Percentiles rank a stretch among this genome's conserved stretches.
phyloP scores from a whole-genome alignment of 2,113 vertebrate genomes.

The Hippocampus abdominalis region DNA sequence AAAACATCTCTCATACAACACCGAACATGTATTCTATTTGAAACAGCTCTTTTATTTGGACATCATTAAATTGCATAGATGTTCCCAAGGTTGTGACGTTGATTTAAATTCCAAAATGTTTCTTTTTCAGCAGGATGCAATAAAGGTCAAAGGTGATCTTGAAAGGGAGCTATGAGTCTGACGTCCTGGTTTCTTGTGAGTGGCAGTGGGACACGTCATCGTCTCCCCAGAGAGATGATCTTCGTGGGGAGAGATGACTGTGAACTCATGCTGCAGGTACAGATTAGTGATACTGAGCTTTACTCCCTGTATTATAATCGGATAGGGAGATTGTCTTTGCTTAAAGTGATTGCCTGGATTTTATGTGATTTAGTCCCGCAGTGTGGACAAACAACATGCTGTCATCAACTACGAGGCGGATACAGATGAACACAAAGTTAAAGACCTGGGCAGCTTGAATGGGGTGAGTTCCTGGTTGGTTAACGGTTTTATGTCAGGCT shows the following conservation, averaged over 20 bases:
- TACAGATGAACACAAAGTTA: conserved; percentile 89
- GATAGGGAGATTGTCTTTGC: conserved; percentile 21
- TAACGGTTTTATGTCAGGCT: background rate
- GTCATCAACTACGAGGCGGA: conserved; percentile 94
- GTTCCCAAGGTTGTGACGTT: background rate
- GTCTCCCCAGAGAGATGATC: conserved; percentile 97
- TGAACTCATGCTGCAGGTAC: conserved; percentile 97
- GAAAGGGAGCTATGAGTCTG: conserved; percentile 87
- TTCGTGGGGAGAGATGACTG: conserved; percentile 98
- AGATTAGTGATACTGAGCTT: conserved; percentile 18
- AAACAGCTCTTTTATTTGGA: background rate
- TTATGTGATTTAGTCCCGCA: conserved; percentile 82
- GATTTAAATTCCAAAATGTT: background rate
- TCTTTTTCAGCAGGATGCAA: conserved; percentile 72
- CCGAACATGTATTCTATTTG: background rate
- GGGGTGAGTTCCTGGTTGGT: conserved; percentile 76
- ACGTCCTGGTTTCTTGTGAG: conserved; percentile 99
- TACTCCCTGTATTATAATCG: conserved; percentile 18
- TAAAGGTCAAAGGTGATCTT: conserved; percentile 71
- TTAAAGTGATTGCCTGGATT: conserved; percentile 41
- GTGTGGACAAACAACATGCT: conserved; percentile 95
- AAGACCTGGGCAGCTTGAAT: conserved; percentile 92
- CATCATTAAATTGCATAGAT: background rate
- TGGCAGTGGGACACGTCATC: conserved; percentile 89
- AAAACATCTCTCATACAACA: background rate